Conservation (phyloP, 2,888 invertebrate genomes). For the Antitype chi region DNA sequence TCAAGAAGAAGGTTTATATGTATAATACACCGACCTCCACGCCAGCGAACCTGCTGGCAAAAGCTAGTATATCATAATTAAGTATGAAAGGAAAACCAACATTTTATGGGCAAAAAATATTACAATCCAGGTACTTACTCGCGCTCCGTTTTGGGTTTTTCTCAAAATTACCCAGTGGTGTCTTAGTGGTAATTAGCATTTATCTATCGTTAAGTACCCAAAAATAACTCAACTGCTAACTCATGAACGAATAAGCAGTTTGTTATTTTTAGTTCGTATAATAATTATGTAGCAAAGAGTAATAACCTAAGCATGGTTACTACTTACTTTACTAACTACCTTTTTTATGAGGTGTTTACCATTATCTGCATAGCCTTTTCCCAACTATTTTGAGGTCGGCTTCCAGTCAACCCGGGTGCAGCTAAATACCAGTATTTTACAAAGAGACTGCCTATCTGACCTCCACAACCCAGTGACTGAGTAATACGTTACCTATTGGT, state of each 20-base stretch:
- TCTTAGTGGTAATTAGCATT: slow-evolving; percentile 32
- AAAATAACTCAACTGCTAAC: not conserved
- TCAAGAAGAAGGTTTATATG: too few species aligned
- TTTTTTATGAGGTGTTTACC: not conserved
- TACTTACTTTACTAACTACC: not conserved
- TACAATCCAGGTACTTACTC: slow-evolving; percentile 1
- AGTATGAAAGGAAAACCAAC: slow-evolving; percentile 39
- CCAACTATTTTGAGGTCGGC: too few species aligned
- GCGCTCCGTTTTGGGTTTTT: slow-evolving; percentile 28
- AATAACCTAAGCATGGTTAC: not conserved
- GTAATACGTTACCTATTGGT: too few species aligned
- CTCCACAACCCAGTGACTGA: too few species aligned
- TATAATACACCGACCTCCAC: too few species aligned
- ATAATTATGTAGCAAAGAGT: not conserved
- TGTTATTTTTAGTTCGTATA: not conserved
- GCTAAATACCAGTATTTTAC: too few species aligned
- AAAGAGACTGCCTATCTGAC: too few species aligned
- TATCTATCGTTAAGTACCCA: slow-evolving; percentile 5
- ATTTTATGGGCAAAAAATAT: slow-evolving; percentile 41
- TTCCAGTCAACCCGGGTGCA: too few species aligned
- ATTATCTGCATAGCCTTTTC: too few species aligned
- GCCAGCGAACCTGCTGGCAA: too few species aligned
- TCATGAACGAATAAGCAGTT: too few species aligned
- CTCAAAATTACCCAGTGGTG: slow-evolving; percentile 17
- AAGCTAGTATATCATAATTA: not conserved